These are phyloP conservation scores for Caenorhabditis parvicauda DNA, from an alignment of 2,888 invertebrate genomes.

Conservation along the genomic window DNA sequence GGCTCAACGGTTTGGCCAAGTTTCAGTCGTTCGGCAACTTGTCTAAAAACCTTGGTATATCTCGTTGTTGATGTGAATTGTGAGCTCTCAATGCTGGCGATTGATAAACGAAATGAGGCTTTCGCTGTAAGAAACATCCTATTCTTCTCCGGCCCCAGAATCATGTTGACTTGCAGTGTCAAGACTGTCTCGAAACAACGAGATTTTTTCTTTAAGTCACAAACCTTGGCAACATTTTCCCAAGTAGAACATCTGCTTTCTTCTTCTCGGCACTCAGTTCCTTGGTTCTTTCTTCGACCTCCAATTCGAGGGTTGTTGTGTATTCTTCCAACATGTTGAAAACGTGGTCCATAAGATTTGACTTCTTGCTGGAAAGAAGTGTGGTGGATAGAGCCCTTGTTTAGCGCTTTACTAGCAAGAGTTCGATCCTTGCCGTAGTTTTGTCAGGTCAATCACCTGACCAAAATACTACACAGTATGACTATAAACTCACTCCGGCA, in stretches of 20 bases:
- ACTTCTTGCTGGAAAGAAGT: conserved; percentile 10
- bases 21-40: conserved; percentile 57
- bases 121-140: too few relatives aligned
- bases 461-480: too few relatives aligned
- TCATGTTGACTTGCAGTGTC: too few relatives aligned
- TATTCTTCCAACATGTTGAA: conserved; percentile 57
- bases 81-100: background rate
- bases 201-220: background rate
- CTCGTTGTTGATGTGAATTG: background rate
- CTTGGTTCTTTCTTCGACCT: conserved; percentile 49
- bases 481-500: conserved; percentile 10
- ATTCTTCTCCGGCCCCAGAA: too few relatives aligned
- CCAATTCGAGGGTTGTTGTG: conserved; percentile 48
- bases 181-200: too few relatives aligned
- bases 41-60: too few relatives aligned
- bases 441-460: too few relatives aligned
- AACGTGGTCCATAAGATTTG: conserved; percentile 57
- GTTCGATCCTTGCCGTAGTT: too few relatives aligned
- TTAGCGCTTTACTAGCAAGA: too few relatives aligned
- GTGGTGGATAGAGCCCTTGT: background rate
- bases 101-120: too few relatives aligned
- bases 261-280: conserved; percentile 54
- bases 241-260: conserved; percentile 49
- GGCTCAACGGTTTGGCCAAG: conserved; percentile 54
- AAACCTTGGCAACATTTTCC: conserved; percentile 53